Percentiles rank a stretch among this genome's conserved stretches.
phyloP scores from a whole-genome alignment of 2,113 vertebrate species.

The Puma concolor region DNA sequence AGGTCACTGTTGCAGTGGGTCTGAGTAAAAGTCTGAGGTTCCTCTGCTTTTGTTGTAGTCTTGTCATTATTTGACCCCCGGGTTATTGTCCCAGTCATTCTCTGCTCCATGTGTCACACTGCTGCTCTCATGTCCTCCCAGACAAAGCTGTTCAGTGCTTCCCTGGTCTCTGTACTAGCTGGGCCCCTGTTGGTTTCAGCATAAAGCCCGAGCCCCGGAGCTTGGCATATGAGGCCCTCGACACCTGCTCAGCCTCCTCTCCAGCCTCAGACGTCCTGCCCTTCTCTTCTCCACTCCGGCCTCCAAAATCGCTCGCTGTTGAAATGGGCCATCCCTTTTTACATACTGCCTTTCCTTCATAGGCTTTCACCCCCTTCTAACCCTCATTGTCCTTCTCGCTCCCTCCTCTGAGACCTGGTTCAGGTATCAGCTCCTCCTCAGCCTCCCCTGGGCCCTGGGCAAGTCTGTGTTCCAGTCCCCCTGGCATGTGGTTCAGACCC shows the following conservation, averaged over 20 bases:
- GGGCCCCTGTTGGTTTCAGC: too few species aligned
- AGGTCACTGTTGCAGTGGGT: neutral
- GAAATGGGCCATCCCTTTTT: neutral
- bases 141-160: neutral
- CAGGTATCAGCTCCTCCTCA: neutral
- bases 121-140: neutral
- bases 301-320: neutral
- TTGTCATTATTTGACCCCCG: neutral
- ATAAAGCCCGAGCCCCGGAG: neutral
- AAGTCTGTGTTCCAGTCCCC: too few species aligned
- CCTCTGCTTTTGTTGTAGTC: neutral
- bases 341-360: neutral
- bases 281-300: neutral
- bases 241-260: neutral
- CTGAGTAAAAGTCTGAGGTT: neutral
- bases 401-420: neutral
- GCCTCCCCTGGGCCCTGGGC: neutral
- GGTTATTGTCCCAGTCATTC: neutral
- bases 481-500: accelerated
- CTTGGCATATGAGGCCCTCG: accelerated
- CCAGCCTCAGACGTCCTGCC: neutral
- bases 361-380: neutral
- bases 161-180: neutral
- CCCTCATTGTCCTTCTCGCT: neutral
- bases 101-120: neutral